Evolutionary conservation across 2,797 vertebrate genomes (phyloP), one percentile per base, ranked within the genome.

Genomic region (Steatocranus sp.): DNA sequence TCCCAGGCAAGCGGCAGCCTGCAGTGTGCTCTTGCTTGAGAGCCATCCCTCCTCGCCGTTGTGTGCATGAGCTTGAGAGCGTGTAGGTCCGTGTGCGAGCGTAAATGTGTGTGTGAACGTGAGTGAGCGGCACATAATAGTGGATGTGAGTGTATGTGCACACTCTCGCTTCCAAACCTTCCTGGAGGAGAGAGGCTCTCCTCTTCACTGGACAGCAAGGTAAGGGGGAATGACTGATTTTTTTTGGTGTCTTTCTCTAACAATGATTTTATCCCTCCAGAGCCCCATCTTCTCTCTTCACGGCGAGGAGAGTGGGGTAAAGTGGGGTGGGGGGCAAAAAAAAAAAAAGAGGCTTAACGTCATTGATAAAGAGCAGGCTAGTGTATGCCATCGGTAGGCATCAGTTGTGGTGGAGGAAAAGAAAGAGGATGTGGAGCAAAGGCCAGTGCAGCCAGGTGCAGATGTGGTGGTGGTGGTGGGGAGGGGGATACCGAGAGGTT

Each of bases 1-100:
- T 96, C 92, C 91, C 89, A 96, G 96, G 96, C 97, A 97, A 97
- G 97, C 96, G 89, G 94, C 94, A 95, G 96, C 97, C 97, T 98
- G 97, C 96, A 95, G 94, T 92, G 93, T 91, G 93, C 89, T 94
- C 94, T 93, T 23, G 95, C 90, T 93, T 96, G 92, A 96, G 91
- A 94, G 94, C 90, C 92, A 94, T 90, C 86, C 88, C 90, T 94
- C 87, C 88, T 93, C 88, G 34, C 87, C 84, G 78, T 76, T 77
- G 89, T 82, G 90, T 91, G 91, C 81, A 79, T 68, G 89, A 76
- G 86, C 83, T 81, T 61, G 83, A 83, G 89, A 63, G 84, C 18
- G 82, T 81, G 85, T 81, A 84, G 85, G 87, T 84, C 83, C 73
- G 81, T 88, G 93, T 79, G 86, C 83, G 91, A 88, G 92, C 58